A percentile compares a stretch with the other conserved stretches of the same genome.
Conservation (phyloP, 2,797 vertebrate species). For the Chelon auratus region DNA sequence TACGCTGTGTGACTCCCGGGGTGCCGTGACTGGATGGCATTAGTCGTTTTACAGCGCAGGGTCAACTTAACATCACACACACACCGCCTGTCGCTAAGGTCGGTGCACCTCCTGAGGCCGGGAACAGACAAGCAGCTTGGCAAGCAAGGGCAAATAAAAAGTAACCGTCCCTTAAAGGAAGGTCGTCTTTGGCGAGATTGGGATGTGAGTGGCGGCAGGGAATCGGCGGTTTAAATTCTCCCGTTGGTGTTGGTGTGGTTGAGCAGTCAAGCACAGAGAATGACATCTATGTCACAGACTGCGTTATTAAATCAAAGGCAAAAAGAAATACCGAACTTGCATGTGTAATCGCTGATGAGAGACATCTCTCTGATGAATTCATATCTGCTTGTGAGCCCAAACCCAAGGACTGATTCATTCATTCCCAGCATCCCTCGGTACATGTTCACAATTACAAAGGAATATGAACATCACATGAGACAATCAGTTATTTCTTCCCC, state of each 20-base stretch:
- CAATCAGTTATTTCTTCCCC: not conserved
- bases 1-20: slow-evolving; percentile 8
- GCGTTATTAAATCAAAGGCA: slow-evolving; percentile 30
- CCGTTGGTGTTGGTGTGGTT: slow-evolving; percentile 15
- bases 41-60: slow-evolving; percentile 33
- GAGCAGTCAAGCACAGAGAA: slow-evolving; percentile 18
- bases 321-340: slow-evolving; percentile 8
- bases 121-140: slow-evolving; percentile 28
- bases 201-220: slow-evolving; percentile 13
- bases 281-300: slow-evolving; percentile 5
- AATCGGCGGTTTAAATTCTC: slow-evolving; percentile 13
- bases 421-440: slow-evolving; percentile 14
- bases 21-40: slow-evolving; percentile 30
- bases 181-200: slow-evolving; percentile 21
- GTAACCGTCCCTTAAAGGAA: slow-evolving; percentile 32
- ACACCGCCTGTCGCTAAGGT: slow-evolving; percentile 33
- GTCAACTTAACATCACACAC: slow-evolving; percentile 33
- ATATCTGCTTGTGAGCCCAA: slow-evolving; percentile 14
- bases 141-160: slow-evolving; percentile 33
- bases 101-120: slow-evolving; percentile 40
- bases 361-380: slow-evolving; percentile 24
- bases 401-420: slow-evolving; percentile 25
- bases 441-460: slow-evolving; percentile 29
- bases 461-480: slow-evolving; percentile 21
- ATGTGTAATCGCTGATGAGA: slow-evolving; percentile 38